phyloP scores from a whole-genome alignment of 1,140 invertebrate genomes.

The Drosophila ficusphila region DNA sequence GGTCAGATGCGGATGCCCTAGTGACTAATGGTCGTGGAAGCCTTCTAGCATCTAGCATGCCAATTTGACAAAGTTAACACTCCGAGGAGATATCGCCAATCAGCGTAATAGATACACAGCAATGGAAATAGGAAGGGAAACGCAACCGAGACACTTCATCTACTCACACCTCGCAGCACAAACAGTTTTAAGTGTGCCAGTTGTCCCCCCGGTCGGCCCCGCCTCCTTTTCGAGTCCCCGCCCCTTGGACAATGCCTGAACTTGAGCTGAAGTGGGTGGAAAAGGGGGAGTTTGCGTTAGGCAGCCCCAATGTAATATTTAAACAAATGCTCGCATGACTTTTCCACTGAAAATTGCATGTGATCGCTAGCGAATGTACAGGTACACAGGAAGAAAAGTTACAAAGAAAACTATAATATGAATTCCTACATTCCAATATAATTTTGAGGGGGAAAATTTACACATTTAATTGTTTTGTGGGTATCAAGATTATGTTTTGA shows the following conservation, averaged over 20 bases:
- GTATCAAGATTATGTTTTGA: too few species aligned
- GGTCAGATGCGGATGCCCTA: conserved; percentile 17
- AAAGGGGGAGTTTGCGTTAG: neutral
- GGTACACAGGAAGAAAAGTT: neutral
- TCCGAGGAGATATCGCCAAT: conserved; percentile 16
- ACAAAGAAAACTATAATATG: neutral
- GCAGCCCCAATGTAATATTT: conserved; percentile 38
- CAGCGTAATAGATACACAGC: neutral
- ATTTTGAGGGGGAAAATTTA: too few species aligned
- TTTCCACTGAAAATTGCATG: conserved; percentile 51
- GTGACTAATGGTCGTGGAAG: conserved; percentile 28
- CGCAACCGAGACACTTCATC: conserved; percentile 32
- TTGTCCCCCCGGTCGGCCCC: conserved; percentile 16
- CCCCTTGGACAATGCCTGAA: conserved; percentile 22
- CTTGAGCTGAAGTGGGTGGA: conserved; percentile 48
- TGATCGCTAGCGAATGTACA: conserved; percentile 19
- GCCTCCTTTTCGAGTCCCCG: neutral
- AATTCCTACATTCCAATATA: too few species aligned
- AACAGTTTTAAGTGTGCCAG: conserved; percentile 47
- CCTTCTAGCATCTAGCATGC: conserved; percentile 4
- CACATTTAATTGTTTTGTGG: too few species aligned
- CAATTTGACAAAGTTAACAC: conserved; percentile 63
- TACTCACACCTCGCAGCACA: conserved; percentile 14
- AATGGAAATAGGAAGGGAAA: conserved; percentile 16
- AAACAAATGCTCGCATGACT: conserved; percentile 50